Evolutionary conservation across 2,113 vertebrate species (phyloP).

Genomic region (Leptosomus discolor): DNA sequence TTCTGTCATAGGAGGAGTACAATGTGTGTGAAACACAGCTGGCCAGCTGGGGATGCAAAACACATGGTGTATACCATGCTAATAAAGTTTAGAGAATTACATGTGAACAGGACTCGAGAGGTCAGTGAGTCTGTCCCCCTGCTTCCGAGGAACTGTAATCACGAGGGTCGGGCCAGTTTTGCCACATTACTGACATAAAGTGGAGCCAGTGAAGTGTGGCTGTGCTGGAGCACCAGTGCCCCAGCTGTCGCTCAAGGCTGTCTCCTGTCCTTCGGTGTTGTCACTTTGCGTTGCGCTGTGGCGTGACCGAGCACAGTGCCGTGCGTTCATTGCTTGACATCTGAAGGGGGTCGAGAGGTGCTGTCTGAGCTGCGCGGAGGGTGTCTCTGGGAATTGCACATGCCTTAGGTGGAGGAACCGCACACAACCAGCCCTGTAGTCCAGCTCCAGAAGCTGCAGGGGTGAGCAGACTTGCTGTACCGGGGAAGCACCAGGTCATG

Average conservation of each 20-base stretch:
- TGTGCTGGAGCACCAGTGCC: neutral
- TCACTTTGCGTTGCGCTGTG: neutral
- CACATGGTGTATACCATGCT: accelerated
- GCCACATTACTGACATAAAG: neutral
- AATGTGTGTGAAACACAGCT: neutral
- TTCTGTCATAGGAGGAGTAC: neutral
- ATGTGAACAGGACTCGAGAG: neutral
- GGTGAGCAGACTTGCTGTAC: neutral
- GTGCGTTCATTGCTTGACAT: accelerated
- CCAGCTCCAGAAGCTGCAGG: neutral
- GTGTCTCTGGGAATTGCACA: accelerated
- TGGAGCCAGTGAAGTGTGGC: neutral
- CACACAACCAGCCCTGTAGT: neutral
- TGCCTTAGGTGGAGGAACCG: neutral
- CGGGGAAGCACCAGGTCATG: accelerated
- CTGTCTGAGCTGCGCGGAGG: neutral
- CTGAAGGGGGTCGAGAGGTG: neutral
- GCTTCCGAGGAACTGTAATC: neutral
- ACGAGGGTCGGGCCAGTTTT: neutral
- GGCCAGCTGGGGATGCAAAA: neutral
- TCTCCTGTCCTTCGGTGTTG: accelerated
- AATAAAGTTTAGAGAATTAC: neutral
- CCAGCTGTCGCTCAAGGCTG: accelerated
- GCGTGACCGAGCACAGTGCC: accelerated
- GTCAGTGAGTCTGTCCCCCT: neutral